These are phyloP conservation scores for Lagenorhynchus albirostris DNA, from an alignment of 2,113 vertebrate genomes.

Conservation along the genomic window DNA sequence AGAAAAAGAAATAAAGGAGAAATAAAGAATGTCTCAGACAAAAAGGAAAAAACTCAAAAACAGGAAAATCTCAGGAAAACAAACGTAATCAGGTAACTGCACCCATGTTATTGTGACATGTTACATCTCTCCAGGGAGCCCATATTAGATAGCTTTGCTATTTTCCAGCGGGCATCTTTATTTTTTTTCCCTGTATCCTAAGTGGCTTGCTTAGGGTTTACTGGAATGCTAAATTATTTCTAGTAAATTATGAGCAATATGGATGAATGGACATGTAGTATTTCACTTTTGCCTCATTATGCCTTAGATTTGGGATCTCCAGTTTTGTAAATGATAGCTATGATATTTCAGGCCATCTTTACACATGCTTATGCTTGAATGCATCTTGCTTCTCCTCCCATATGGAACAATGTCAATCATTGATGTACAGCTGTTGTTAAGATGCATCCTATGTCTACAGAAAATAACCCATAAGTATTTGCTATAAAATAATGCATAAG, in stretches of 20 bases:
- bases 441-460: conserved; percentile 27
- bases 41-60: not conserved
- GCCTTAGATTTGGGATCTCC: conserved; percentile 60
- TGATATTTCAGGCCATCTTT: conserved; percentile 44
- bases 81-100: not conserved
- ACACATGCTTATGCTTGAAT: conserved; percentile 61
- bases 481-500: conserved; percentile 53
- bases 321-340: conserved; percentile 71
- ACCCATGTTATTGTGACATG: not conserved
- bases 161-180: conserved; percentile 7
- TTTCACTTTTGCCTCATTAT: conserved; percentile 74
- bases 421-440: conserved; percentile 11
- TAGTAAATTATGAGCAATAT: conserved; percentile 61
- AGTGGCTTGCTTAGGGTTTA: conserved; percentile 66
- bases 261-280: conserved; percentile 62
- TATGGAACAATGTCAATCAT: conserved; percentile 52
- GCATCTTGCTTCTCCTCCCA: conserved; percentile 27
- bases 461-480: conserved; percentile 40
- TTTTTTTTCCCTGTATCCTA: not conserved
- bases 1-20: too few species aligned
- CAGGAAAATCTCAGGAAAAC: not conserved
- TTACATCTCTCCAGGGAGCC: not conserved
- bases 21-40: too few species aligned
- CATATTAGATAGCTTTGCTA: not conserved
- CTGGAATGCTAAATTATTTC: conserved; percentile 69